Evolutionary conservation across 2,113 vertebrate species (phyloP).

Genomic region (Henicopernis longicauda): DNA sequence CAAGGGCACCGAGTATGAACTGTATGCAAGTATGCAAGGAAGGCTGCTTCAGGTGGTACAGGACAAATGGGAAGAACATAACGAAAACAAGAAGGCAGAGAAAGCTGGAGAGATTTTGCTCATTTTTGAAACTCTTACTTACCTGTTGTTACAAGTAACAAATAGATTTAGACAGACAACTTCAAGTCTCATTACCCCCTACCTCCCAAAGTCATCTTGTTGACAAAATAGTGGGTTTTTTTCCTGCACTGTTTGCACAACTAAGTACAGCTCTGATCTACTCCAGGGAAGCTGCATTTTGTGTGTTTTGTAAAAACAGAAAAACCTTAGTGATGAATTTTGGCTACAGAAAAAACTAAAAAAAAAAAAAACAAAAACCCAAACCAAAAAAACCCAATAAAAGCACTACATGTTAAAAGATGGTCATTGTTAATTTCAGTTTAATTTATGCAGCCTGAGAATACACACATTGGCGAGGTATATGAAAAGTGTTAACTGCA

Average conservation of each 20-base stretch:
- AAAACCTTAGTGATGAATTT: neutral
- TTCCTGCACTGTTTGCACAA: neutral
- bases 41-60: neutral
- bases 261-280: neutral
- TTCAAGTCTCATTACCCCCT: neutral
- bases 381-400: neutral
- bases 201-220: neutral
- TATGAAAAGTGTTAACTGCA: neutral
- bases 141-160: neutral
- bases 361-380: no score
- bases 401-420: neutral
- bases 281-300: neutral
- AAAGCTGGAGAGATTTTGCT: neutral
- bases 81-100: neutral
- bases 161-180: neutral
- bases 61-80: neutral
- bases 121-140: neutral
- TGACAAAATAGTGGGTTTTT: neutral
- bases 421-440: neutral
- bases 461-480: neutral
- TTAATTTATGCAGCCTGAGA: neutral
- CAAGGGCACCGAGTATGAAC: neutral
- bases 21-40: neutral
- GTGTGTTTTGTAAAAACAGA: neutral
- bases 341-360: neutral